Evolutionary conservation across 2,888 invertebrate genomes (phyloP).

Genomic region (Linnaemya tessellans): DNA sequence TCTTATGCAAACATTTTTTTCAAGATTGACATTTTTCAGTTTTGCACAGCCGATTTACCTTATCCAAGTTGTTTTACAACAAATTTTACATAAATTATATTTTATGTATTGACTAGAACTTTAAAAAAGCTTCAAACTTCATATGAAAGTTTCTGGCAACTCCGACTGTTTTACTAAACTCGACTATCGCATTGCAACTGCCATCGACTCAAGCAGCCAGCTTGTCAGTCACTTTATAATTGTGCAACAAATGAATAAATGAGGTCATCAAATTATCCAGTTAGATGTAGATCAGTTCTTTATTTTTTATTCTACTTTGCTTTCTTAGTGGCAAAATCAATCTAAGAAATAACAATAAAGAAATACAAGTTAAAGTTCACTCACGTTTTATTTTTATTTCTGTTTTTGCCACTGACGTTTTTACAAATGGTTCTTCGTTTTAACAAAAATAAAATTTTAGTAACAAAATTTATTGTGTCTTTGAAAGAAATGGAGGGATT

Average conservation of each 20-base stretch:
- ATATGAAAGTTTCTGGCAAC: constrained; percentile 8
- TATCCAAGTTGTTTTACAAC: no score
- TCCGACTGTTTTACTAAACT: not conserved
- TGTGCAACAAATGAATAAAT: constrained; percentile 50
- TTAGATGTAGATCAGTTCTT: constrained; percentile 57
- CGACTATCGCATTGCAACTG: constrained; percentile 5
- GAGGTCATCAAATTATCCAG: constrained; percentile 55
- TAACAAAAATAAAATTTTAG: no score
- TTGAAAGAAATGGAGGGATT: constrained; percentile 38
- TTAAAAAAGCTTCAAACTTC: no score
- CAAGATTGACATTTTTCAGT: no score
- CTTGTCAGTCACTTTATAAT: constrained; percentile 33
- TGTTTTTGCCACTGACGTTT: not conserved
- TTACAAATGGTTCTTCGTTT: not conserved
- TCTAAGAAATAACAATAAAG: constrained; percentile 18
- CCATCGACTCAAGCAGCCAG: constrained; percentile 1
- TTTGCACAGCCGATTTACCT: no score
- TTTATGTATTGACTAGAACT: no score
- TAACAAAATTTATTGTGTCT: no score
- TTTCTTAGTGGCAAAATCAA: constrained; percentile 5
- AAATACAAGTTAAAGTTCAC: constrained; percentile 65
- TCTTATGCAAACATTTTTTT: no score
- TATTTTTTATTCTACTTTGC: constrained; percentile 5
- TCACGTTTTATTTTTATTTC: constrained; percentile 48
- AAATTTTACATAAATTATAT: not conserved